Evolutionary conservation across 2,888 invertebrate species (phyloP).

Genomic region (Pyrgus malvae): DNA sequence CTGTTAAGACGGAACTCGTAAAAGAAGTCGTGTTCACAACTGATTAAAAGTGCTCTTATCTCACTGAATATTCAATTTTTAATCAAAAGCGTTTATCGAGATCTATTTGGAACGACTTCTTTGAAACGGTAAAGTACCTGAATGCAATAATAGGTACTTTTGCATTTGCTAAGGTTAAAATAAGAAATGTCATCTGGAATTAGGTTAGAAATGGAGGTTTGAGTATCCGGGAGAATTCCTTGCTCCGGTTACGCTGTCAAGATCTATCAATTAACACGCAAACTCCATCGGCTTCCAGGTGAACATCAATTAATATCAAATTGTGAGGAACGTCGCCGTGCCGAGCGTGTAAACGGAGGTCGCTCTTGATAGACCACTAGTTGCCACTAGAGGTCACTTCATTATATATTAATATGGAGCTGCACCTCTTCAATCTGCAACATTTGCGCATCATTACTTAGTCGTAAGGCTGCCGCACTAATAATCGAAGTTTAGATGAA

Average conservation of each 20-base stretch:
- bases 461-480: slow-evolving; percentile 4
- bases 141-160: slow-evolving; percentile 9
- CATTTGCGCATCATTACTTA: slow-evolving; percentile 15
- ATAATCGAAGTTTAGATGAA: slow-evolving; percentile 8
- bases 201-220: slow-evolving; percentile 11
- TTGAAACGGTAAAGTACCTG: slow-evolving; percentile 34
- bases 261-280: slow-evolving; percentile 70
- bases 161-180: not conserved
- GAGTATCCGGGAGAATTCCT: slow-evolving; percentile 41
- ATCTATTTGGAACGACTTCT: slow-evolving; percentile 40
- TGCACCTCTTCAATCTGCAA: slow-evolving; percentile 7
- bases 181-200: slow-evolving; percentile 13
- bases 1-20: slow-evolving; percentile 74
- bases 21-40: slow-evolving; percentile 74
- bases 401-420: slow-evolving; percentile 18
- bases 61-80: slow-evolving; percentile 56
- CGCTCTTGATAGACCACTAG: slow-evolving; percentile 39
- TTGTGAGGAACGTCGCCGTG: slow-evolving; percentile 47
- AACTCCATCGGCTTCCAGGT: slow-evolving; percentile 67
- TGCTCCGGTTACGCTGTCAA: slow-evolving; percentile 49
- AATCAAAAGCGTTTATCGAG: slow-evolving; percentile 57
- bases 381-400: slow-evolving; percentile 22
- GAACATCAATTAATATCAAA: slow-evolving; percentile 69
- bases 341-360: slow-evolving; percentile 38
- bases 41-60: slow-evolving; percentile 74